A percentile compares a stretch with the other conserved stretches of the same genome.
These are phyloP conservation scores for Agriotes lineatus DNA, from an alignment of 2,888 invertebrate species.

Conservation along the genomic window DNA sequence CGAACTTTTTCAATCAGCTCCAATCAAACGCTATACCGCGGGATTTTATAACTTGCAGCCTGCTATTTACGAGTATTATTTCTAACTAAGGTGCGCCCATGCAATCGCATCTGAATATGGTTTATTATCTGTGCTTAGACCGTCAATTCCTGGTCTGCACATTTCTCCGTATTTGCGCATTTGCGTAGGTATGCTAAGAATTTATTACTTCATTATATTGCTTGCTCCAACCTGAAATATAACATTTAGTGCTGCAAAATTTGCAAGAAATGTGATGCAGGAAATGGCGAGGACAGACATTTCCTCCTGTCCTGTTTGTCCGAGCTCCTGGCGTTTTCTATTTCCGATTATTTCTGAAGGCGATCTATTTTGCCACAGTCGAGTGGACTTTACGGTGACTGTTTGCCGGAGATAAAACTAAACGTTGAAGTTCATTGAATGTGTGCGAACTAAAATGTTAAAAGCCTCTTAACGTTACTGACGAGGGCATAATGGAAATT, in stretches of 20 bases:
- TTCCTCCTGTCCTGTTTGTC: constrained; percentile 15
- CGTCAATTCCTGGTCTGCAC: neutral
- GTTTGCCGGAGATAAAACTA: constrained; percentile 45
- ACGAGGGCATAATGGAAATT: constrained; percentile 16
- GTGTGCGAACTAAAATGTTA: constrained; percentile 29
- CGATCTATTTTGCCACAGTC: constrained; percentile 46
- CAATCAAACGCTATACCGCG: neutral
- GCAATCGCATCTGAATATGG: neutral
- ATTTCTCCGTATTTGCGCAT: neutral
- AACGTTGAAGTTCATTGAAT: constrained; percentile 27
- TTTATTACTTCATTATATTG: neutral
- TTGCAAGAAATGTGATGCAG: neutral
- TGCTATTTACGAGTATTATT: neutral
- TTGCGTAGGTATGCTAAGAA: neutral
- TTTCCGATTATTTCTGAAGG: constrained; percentile 39
- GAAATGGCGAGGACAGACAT: neutral
- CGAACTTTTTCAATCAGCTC: neutral
- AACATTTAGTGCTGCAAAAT: neutral
- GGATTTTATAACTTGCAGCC: neutral
- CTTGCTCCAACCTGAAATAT: neutral
- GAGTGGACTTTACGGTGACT: constrained; percentile 41
- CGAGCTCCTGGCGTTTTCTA: constrained; percentile 23
- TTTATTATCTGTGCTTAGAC: neutral
- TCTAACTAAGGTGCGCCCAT: neutral
- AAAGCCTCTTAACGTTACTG: constrained; percentile 16